Percentiles rank a stretch among this genome's conserved stretches.
phyloP scores from a whole-genome alignment of 1,140 invertebrate genomes.

The Atta texana region DNA sequence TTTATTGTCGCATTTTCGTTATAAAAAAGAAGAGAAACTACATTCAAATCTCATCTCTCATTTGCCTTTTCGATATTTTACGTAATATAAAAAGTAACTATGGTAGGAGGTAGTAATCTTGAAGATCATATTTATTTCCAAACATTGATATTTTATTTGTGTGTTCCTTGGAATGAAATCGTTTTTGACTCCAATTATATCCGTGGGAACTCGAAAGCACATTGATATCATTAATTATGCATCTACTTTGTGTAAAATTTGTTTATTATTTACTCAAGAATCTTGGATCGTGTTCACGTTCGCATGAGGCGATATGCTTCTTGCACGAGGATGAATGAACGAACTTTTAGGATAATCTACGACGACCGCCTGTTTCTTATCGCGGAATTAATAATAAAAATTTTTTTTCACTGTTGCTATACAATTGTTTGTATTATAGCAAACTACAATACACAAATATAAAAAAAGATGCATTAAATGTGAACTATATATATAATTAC shows the following conservation, averaged over 20 bases:
- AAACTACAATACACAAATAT: background rate
- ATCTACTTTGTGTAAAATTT: constrained; percentile 44
- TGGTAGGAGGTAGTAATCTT: background rate
- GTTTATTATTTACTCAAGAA: constrained; percentile 66
- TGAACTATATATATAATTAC: background rate
- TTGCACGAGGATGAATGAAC: background rate
- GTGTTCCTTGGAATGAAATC: too few species aligned
- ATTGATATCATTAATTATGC: constrained; percentile 15
- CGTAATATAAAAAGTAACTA: constrained; percentile 25
- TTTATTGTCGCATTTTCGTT: constrained; percentile 45
- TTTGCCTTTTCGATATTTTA: background rate
- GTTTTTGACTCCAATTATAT: background rate
- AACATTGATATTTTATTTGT: background rate
- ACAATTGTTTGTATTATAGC: background rate
- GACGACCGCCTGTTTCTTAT: background rate
- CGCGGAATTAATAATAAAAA: background rate
- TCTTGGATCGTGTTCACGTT: background rate
- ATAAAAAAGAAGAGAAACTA: background rate
- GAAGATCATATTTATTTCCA: background rate
- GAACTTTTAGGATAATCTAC: background rate
- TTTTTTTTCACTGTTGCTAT: background rate
- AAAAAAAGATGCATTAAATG: background rate
- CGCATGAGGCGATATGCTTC: constrained; percentile 8
- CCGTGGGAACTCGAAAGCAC: constrained; percentile 32
- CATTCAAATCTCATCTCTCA: background rate